A percentile compares a stretch with the other conserved stretches of the same genome.
Evolutionary conservation across 2,797 vertebrate genomes (phyloP).

Genomic region (Megalops cyprinoides): DNA sequence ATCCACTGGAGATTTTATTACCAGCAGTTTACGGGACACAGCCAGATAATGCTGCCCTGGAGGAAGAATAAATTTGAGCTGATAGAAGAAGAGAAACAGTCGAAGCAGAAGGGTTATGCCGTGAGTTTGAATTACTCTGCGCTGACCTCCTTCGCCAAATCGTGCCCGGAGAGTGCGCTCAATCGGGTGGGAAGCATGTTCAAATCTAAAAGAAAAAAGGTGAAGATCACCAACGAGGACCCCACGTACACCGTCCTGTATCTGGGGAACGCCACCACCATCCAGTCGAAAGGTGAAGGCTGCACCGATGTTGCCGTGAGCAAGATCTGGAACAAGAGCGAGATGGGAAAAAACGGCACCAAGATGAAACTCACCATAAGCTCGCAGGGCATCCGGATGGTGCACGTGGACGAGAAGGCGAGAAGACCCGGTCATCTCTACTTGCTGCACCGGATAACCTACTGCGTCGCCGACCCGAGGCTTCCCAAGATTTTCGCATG

Average conservation of each 20-base stretch:
- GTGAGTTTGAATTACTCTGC: conserved; percentile 75
- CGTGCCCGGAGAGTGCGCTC: conserved; percentile 77
- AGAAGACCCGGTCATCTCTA: conserved; percentile 78
- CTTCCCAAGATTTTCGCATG: conserved; percentile 79
- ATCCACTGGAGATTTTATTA: background rate
- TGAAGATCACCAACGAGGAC: conserved; percentile 78
- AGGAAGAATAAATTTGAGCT: conserved; percentile 78
- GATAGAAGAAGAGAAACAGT: conserved; percentile 68
- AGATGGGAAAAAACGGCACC: conserved; percentile 77
- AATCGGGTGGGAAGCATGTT: conserved; percentile 81
- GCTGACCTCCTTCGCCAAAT: conserved; percentile 74
- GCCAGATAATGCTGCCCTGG: conserved; percentile 75
- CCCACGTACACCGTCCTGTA: conserved; percentile 80
- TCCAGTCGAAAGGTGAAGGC: conserved; percentile 80
- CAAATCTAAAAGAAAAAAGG: conserved; percentile 77
- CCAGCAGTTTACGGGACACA: background rate
- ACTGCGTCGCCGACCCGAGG: conserved; percentile 78
- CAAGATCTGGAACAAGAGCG: conserved; percentile 82
- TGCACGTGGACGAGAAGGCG: conserved; percentile 70
- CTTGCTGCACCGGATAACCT: conserved; percentile 79
- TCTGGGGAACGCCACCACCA: conserved; percentile 80
- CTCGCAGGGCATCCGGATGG: conserved; percentile 80
- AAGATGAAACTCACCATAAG: conserved; percentile 81
- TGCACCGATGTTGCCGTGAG: conserved; percentile 78
- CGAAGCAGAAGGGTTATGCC: conserved; percentile 76